Evolutionary conservation across 2,113 vertebrate species (phyloP), one percentile per base, ranked within the genome.

Genomic region (Benitochromis conjunctus): DNA sequence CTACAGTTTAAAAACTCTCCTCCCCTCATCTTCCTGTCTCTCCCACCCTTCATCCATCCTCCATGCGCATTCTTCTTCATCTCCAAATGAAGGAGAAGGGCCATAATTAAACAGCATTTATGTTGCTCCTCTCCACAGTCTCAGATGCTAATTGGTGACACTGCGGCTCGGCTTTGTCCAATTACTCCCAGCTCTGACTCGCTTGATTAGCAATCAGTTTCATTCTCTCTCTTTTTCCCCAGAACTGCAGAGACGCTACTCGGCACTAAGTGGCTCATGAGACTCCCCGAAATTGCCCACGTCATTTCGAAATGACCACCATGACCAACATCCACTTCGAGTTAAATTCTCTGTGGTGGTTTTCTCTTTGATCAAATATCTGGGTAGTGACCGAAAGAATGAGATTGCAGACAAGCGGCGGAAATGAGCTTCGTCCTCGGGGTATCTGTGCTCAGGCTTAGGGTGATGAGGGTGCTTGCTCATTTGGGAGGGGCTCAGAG

Each of bases 71-170:
- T 88, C 80, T 9, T 53, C 77, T 80, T 89, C 69, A 86, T 89
- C 79, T 86, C 56, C 84, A 81, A 92, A 83, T 81, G 78, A 85
- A 66, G 48, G 34, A 16, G 36, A 92, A 55, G 69, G 62, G 82
- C 56, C 43, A 18, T 90, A 92, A 91, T 94, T 91, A 94, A 89
- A 83, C 53, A 86, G 85, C 76, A 24, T 93, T 93, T 85, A 90
- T 92, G 88, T 87, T 80, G 85, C 43, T 9, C 13, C 85, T 92
- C 90, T 92, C 64, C 85, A 86, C 82, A 88, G 83, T 76, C 77
- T 88, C 80, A 56, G 12, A 88, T 92, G 90, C 92, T 95, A 95
- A 94, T 95, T 94, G 93, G 91, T 92, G 93, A 94, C 91, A 93
- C 78, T 51, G 64, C 90, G 87, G 88, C 90, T 90, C 41, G 89